Percentiles rank a stretch among this genome's conserved stretches.
These are phyloP conservation scores for Etheostoma spectabile DNA, from an alignment of 2,113 vertebrate genomes.

Conservation along the genomic window DNA sequence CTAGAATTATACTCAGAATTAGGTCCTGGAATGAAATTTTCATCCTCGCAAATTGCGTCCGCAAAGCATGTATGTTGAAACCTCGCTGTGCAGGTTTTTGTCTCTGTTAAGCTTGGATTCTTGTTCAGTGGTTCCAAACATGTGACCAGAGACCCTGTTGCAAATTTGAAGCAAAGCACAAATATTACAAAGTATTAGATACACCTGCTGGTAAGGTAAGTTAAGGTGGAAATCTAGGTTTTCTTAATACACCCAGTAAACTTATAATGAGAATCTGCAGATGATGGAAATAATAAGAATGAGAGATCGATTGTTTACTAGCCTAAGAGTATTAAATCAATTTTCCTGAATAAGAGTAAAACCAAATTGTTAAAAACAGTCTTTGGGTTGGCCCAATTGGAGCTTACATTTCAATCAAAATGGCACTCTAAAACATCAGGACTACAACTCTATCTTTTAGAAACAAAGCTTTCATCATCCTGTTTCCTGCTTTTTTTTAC, in stretches of 20 bases:
- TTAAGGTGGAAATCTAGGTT: not conserved
- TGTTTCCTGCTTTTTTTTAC: not conserved
- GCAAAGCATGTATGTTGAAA: not conserved
- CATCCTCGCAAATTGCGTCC: not conserved
- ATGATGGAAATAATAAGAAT: not conserved
- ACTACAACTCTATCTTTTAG: not conserved
- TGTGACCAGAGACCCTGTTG: not conserved
- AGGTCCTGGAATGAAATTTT: not conserved
- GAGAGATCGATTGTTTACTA: not conserved
- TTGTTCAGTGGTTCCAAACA: not conserved
- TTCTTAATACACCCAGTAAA: not conserved
- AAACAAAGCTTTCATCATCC: slow-evolving; percentile 3
- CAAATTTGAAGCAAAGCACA: not conserved
- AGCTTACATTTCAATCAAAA: not conserved
- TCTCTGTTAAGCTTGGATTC: not conserved
- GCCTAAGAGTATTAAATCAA: not conserved
- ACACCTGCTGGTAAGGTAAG: not conserved
- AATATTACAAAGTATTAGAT: not conserved
- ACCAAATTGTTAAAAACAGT: not conserved
- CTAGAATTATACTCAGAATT: not conserved
- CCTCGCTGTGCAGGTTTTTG: not conserved
- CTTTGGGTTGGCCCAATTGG: not conserved
- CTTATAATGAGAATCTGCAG: not conserved
- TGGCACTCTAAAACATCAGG: not conserved
- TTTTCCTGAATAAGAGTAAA: not conserved